A percentile compares a stretch with the other conserved stretches of the same genome.
Evolutionary conservation across 2,113 vertebrate genomes (phyloP).

Genomic region (Ailuropoda melanoleuca): DNA sequence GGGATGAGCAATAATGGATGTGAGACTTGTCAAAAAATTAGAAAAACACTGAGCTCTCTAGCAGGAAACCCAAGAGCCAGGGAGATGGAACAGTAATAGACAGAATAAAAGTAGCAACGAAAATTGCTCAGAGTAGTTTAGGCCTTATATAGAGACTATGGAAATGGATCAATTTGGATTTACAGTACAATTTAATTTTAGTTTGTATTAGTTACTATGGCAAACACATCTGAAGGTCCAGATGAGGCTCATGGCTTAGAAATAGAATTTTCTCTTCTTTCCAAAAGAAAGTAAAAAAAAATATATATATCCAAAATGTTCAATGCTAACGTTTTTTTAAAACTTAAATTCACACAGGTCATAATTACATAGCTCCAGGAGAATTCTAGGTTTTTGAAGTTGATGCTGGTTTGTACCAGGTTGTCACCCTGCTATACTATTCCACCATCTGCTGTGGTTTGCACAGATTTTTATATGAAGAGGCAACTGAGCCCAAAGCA

Average conservation of each 20-base stretch:
- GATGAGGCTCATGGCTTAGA: slow-evolving; percentile 15
- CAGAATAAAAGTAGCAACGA: slow-evolving; percentile 13
- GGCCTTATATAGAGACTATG: slow-evolving; percentile 14
- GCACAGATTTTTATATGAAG: slow-evolving; percentile 22
- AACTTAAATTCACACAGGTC: slow-evolving; percentile 15
- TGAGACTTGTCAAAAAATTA: slow-evolving; percentile 11
- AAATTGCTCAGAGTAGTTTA: slow-evolving; percentile 11
- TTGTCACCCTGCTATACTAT: neutral
- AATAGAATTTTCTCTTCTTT: slow-evolving; percentile 34
- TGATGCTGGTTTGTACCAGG: neutral
- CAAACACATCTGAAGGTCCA: slow-evolving; percentile 19
- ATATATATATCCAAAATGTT: slow-evolving; percentile 1
- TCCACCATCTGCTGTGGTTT: neutral
- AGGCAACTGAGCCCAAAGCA: neutral
- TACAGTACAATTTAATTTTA: slow-evolving; percentile 38
- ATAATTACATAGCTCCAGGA: slow-evolving; percentile 8
- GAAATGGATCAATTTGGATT: slow-evolving; percentile 22
- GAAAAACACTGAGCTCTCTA: slow-evolving; percentile 3
- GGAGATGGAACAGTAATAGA: neutral
- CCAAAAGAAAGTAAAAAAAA: slow-evolving; percentile 12
- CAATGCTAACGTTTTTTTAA: neutral
- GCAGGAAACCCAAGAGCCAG: neutral
- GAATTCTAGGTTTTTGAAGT: neutral
- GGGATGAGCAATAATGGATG: neutral
- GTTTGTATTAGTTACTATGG: slow-evolving; percentile 43